A percentile compares a stretch with the other conserved stretches of the same genome.
Evolutionary conservation across 2,888 invertebrate genomes (phyloP).

Genomic region (Nomada hirtipes): DNA sequence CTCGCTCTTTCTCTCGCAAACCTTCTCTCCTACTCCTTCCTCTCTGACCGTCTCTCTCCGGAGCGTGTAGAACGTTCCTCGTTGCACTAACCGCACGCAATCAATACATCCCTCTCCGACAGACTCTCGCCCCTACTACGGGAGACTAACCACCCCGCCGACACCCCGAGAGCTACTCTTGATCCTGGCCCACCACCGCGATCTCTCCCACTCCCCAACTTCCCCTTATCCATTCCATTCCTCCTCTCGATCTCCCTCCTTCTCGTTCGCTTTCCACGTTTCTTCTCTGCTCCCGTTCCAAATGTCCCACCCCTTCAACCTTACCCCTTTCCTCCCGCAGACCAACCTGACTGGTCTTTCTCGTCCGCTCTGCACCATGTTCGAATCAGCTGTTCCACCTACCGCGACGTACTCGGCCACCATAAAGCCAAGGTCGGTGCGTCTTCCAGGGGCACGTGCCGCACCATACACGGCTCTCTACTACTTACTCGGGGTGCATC

Average conservation of each 20-base stretch:
- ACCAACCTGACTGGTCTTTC: conserved; percentile 9
- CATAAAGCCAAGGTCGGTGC: conserved; percentile 70
- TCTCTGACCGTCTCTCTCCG: conserved; percentile 32
- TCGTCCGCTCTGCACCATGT: conserved; percentile 31
- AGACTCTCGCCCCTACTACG: conserved; percentile 56
- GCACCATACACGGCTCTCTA: conserved; percentile 37
- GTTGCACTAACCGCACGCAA: conserved; percentile 78
- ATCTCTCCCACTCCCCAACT: conserved; percentile 15
- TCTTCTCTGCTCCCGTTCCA: conserved; percentile 11
- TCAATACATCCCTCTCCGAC: conserved; percentile 79
- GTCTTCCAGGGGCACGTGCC: conserved; percentile 45
- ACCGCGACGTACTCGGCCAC: conserved; percentile 46
- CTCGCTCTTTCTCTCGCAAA: not conserved
- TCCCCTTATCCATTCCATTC: conserved; percentile 21
- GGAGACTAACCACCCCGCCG: conserved; percentile 42
- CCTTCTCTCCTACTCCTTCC: not conserved
- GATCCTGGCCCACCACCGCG: conserved; percentile 68
- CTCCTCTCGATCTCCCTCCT: conserved; percentile 33
- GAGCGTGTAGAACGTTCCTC: conserved; percentile 51
- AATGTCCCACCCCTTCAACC: conserved; percentile 1
- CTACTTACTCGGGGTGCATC: conserved; percentile 1
- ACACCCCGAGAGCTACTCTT: conserved; percentile 63
- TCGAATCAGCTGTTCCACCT: conserved; percentile 71
- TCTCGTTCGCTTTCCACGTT: not conserved
- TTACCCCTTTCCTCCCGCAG: not conserved